Evolutionary conservation across 1,140 invertebrate species (phyloP).

Genomic region (Psilanteris sp.): DNA sequence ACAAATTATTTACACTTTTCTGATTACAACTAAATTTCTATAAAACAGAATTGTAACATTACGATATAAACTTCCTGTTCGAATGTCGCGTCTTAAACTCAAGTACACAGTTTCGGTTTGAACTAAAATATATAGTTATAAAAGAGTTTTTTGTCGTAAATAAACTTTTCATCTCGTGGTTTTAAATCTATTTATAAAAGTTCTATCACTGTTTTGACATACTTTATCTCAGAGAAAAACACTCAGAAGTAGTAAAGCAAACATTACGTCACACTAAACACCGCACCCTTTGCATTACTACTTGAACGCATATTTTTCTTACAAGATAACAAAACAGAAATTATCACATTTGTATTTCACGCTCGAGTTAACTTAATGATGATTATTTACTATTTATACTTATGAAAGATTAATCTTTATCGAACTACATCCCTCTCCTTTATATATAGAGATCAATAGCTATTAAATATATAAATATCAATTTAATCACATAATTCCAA

Average conservation of each 20-base stretch:
- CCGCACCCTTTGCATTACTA: conserved; percentile 1
- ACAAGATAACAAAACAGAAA: conserved; percentile 30
- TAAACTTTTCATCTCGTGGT: conserved; percentile 23
- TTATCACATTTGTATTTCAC: conserved; percentile 48
- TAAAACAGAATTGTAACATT: conserved; percentile 27
- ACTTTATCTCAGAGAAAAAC: conserved; percentile 7
- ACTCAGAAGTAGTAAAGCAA: conserved; percentile 14
- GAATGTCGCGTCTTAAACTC: neutral
- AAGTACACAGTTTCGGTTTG: conserved; percentile 2
- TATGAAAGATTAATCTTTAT: conserved; percentile 7
- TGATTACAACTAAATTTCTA: conserved; percentile 29
- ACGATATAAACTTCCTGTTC: neutral
- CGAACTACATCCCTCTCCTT: conserved; percentile 11
- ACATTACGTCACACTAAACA: neutral
- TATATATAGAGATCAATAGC: conserved; percentile 41
- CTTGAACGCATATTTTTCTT: conserved; percentile 1
- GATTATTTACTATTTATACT: conserved; percentile 21
- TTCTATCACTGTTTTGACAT: conserved; percentile 40
- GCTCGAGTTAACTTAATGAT: conserved; percentile 16
- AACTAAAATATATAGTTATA: conserved; percentile 13
- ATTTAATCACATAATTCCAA: conserved; percentile 29
- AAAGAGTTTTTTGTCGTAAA: conserved; percentile 21
- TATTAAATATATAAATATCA: conserved; percentile 45
- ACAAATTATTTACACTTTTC: conserved; percentile 44
- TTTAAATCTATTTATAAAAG: conserved; percentile 39